Base-by-base conservation (phyloP, 1,140 invertebrate species). In the Sitophilus oryzae region DNA sequence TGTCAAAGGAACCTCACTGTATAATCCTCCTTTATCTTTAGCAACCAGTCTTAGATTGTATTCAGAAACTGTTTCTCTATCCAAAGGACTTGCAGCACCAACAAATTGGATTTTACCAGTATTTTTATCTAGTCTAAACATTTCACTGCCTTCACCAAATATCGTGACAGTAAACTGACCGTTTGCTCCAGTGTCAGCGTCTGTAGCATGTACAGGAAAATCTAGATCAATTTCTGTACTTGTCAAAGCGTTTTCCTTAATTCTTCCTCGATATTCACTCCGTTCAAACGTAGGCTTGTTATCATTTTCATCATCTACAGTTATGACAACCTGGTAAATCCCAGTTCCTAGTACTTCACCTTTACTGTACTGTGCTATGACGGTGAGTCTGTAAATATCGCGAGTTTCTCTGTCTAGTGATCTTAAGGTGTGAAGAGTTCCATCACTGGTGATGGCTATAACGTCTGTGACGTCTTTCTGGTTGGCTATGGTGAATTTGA, bases 291-390 rank as follows among this genome's bases (percentile, higher is more conserved):
- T 72, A 9, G 93, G 93, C 2, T 90, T 81, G 69, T 95, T 92
- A 67, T 95, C 92, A 68, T 96, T 96, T 47, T 91, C 88, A 69
- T 95, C 92, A 44, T 89, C 82, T 0, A 96, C 87, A 21, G 82
- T 73, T 10, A 96, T 77, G 6, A 78, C 82, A 1, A 93, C 81
- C 77, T 88, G 85, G 65, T 86, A 88, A 40, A 88, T 81, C 2
- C 82, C 84, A 20, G 84, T 80, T 1, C 58, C 55, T 9, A 51
- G 23, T 0, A 45, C 38, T 2, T 15, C 25, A 4, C 82, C 82
- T 68, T 82, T 80, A 25, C 72, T 77, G 61, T 82, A 85, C 68
- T 90, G 85, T 9, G 83, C 85, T 16, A 91, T 87, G 1, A 91
- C 81, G 0, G 88, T 91, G 53, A 92, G 77, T 59, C 85, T 79